Evolutionary conservation across 2,888 invertebrate species (phyloP).

Genomic region (Epicampocera succincta): DNA sequence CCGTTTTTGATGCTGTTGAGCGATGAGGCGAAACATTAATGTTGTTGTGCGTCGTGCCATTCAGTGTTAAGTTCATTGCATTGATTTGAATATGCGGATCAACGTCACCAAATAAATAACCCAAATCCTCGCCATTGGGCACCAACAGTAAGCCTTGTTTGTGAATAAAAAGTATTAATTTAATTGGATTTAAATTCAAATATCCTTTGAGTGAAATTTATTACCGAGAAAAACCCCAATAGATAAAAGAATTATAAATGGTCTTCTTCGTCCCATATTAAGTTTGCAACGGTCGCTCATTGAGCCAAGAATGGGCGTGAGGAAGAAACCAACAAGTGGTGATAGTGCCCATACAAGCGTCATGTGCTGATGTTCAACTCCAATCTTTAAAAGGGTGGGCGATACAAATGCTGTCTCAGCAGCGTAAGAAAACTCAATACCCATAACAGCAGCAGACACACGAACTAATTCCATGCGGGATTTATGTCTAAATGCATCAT

Average conservation of each 20-base stretch:
- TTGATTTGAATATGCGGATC: slow-evolving; percentile 78
- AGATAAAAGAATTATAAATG: slow-evolving; percentile 94
- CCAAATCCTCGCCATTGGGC: slow-evolving; percentile 94
- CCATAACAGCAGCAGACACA: slow-evolving; percentile 97
- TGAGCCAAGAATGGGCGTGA: slow-evolving; percentile 95
- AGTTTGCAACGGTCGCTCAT: slow-evolving; percentile 94
- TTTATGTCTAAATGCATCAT: slow-evolving; percentile 85
- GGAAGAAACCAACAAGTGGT: slow-evolving; percentile 95
- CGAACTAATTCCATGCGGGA: slow-evolving; percentile 90
- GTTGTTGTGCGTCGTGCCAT: slow-evolving; percentile 82
- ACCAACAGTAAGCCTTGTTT: slow-evolving; percentile 90
- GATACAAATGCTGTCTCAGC: slow-evolving; percentile 99
- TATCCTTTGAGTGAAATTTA: neutral
- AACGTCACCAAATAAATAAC: slow-evolving; percentile 90
- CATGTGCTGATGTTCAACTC: slow-evolving; percentile 96
- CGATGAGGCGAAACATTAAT: slow-evolving; percentile 83
- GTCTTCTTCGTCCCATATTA: slow-evolving; percentile 91
- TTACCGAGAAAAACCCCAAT: slow-evolving; percentile 93
- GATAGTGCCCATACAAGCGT: slow-evolving; percentile 97
- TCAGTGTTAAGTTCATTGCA: slow-evolving; percentile 76
- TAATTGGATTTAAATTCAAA: slow-evolving; percentile 16
- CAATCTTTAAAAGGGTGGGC: slow-evolving; percentile 95
- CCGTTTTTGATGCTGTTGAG: slow-evolving; percentile 82
- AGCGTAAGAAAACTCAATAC: slow-evolving; percentile 98
- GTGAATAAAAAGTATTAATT: slow-evolving; percentile 30